phyloP scores from a whole-genome alignment of 1,140 invertebrate species.

The Panonychus citri region DNA sequence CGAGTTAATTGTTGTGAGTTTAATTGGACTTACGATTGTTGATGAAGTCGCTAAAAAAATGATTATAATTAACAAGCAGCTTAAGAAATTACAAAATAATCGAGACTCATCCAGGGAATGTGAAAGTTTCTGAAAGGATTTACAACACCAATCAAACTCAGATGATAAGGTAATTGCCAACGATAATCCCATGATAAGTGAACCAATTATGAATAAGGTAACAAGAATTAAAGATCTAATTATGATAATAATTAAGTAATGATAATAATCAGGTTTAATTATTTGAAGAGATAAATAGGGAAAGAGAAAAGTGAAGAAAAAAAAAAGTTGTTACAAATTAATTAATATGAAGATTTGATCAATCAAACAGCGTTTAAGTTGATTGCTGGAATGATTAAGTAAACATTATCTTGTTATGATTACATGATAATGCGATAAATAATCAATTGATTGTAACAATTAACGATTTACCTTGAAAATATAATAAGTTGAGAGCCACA shows the following conservation, averaged over 20 bases:
- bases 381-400: too few species aligned
- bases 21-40: conserved; percentile 3
- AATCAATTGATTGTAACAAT: too few species aligned
- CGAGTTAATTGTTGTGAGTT: too few species aligned
- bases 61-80: not conserved
- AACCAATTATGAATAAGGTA: not conserved
- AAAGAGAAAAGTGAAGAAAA: too few species aligned
- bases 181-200: not conserved
- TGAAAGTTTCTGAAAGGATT: conserved; percentile 1
- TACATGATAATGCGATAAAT: too few species aligned
- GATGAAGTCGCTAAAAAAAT: conserved; percentile 1
- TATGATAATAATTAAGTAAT: too few species aligned
- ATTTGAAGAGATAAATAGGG: too few species aligned
- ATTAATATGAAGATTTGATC: too few species aligned
- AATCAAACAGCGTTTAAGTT: too few species aligned
- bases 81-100: conserved; percentile 1
- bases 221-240: not conserved
- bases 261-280: too few species aligned
- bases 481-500: conserved; percentile 51
- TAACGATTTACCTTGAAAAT: conserved; percentile 36
- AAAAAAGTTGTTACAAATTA: too few species aligned
- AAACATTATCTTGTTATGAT: too few species aligned
- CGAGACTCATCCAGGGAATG: not conserved
- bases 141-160: not conserved
- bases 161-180: not conserved